These are phyloP conservation scores for Danio jaintianensis DNA, from an alignment of 2,797 vertebrate species.

Conservation along the genomic window DNA sequence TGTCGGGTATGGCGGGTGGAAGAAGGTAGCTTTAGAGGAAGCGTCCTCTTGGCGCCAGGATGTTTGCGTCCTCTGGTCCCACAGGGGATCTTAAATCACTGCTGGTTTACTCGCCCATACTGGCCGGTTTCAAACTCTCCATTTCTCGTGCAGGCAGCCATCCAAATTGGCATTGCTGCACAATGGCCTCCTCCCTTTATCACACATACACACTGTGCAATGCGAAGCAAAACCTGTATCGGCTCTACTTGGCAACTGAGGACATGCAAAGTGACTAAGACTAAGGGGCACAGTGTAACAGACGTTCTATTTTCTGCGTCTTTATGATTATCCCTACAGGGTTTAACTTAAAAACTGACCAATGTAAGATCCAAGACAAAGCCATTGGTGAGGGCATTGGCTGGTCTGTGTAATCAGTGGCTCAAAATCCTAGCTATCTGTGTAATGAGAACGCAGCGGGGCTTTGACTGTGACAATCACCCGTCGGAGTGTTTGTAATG, in stretches of 20 bases:
- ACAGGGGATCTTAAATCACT: slow-evolving; percentile 21
- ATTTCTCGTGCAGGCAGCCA: neutral
- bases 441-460: slow-evolving; percentile 22
- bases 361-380: slow-evolving; percentile 3
- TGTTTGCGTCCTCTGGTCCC: slow-evolving; percentile 27
- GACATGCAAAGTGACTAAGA: slow-evolving; percentile 22
- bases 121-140: slow-evolving; percentile 19
- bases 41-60: slow-evolving; percentile 8
- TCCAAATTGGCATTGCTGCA: slow-evolving; percentile 28
- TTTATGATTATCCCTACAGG: slow-evolving; percentile 31
- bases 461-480: slow-evolving; percentile 41
- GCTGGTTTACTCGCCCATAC: neutral
- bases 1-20: slow-evolving; percentile 33
- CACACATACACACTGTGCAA: slow-evolving; percentile 5
- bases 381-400: slow-evolving; percentile 16
- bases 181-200: neutral
- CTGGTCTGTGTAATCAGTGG: slow-evolving; percentile 28
- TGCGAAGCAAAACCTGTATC: slow-evolving; percentile 13
- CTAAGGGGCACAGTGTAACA: slow-evolving; percentile 14
- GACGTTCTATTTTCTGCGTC: slow-evolving; percentile 15
- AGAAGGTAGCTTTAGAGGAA: slow-evolving; percentile 21
- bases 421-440: slow-evolving; percentile 18
- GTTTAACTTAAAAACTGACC: slow-evolving; percentile 22
- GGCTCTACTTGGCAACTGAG: slow-evolving; percentile 12
- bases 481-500: slow-evolving; percentile 2